Percentiles rank a stretch among this genome's conserved stretches.
Conservation (phyloP, 2,113 vertebrate genomes). For the Ellobius talpinus region DNA sequence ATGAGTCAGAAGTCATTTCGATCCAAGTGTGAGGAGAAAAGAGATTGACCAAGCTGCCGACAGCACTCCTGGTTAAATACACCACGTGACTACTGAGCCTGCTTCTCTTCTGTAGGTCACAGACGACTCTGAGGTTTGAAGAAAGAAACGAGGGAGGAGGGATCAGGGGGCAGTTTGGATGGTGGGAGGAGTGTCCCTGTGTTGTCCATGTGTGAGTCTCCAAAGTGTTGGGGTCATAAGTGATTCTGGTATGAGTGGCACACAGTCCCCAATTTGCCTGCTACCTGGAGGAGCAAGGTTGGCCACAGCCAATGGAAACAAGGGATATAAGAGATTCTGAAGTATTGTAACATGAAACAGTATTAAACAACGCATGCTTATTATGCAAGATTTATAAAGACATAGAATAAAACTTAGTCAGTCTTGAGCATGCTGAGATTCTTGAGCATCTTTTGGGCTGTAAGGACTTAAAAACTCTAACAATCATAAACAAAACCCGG, state of each 20-base stretch:
- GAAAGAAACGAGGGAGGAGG: not conserved
- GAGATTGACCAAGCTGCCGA: not conserved
- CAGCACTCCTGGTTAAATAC: not conserved
- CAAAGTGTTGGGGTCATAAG: not conserved
- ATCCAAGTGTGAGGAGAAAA: not conserved
- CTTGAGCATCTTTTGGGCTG: not conserved
- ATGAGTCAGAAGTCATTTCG: slow-evolving; percentile 43
- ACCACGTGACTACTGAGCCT: not conserved
- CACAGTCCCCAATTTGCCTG: not conserved
- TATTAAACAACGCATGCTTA: not conserved
- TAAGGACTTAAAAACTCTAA: not conserved
- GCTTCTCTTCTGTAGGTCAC: not conserved
- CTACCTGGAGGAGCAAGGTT: not conserved
- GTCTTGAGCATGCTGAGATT: not conserved
- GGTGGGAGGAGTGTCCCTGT: too few relatives aligned
- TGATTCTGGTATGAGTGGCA: too few relatives aligned
- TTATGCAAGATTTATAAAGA: not conserved
- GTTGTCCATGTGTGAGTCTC: not conserved
- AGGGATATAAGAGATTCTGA: not conserved
- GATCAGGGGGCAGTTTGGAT: not conserved
- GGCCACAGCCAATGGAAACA: not conserved
- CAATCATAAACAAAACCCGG: not conserved
- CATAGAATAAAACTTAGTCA: not conserved
- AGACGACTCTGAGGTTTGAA: not conserved
- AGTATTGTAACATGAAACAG: not conserved